Base-by-base conservation (phyloP, 2,888 invertebrate species). In the Tenthredo amoena region DNA sequence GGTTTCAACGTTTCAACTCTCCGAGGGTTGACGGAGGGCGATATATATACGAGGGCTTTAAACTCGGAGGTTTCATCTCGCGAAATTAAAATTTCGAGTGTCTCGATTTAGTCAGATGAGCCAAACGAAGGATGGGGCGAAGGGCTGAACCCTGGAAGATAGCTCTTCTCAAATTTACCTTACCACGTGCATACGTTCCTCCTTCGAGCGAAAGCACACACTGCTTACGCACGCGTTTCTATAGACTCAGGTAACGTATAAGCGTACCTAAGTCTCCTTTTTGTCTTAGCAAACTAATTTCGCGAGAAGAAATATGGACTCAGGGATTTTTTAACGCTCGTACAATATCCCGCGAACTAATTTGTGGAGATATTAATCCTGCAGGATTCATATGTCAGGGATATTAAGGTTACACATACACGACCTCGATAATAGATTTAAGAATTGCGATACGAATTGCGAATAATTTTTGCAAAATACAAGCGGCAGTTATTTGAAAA, bases 81-180 rank as follows among this genome's bases (percentile, higher is more conserved):
- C 83, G 37, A 83, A 83, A 83, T 83, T 71, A 83, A 83, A 83
- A 43, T 71, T 68, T 83, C 43, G 68, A 68, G 83, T 83, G 47
- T 31, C 71, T 68, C 68, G 83, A 83, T 83, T 83, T 12, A 40
- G 83, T 12, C 65, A 62, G 81, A 62, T 81, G 62, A 81, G 58
- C 79, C 40, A 40, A 81, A 81, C 81, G 81, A 81, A 81, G 40
- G 81, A 81, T 37, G 37, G 12, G 2, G 12, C 9, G 43, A 43
- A 10, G 40, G 77, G 12, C 47, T 26, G 47, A 76, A 77, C 21
- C 37, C 62, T 40, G 0, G 5, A 15, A 81, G 18, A 77, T 55
- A 55, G 10, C 18, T 77, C 50, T 18, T 7, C 10, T 15, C 47
- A 31, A 77, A 77, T 77, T 40, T 55, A 15, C 50, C 43, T 43